Base-by-base conservation (phyloP, 1,140 invertebrate species). In the Apis dorsata region DNA sequence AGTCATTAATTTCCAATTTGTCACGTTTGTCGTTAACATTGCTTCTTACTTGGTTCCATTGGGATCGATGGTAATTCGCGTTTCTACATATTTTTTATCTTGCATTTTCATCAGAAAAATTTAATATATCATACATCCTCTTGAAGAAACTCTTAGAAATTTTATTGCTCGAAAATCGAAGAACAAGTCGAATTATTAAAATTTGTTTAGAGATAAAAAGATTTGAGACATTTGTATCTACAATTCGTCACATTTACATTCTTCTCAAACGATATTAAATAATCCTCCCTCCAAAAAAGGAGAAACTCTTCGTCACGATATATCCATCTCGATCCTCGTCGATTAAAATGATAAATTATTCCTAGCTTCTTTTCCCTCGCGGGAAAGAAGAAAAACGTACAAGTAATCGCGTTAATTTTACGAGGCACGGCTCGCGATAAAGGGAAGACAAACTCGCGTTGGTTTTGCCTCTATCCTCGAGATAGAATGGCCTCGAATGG, bases 271-370 rank as follows among this genome's bases (percentile, higher is more conserved):
- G 71, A 76, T 84, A 66, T 57, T 74, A 70, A 79, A 71, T 24
- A 34, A 55, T 44, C 34, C 5, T 5, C 0, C 34, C 34, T 44
- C 34, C 34, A 34, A 71, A 80, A 73, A 68, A 73, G 74, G 17
- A 17, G 24, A 11, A 49, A 73, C 9, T 44, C 55, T 80, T 84
- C 77, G 72, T 84, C 85, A 57, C 12, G 53, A 53, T 77, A 63
- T 86, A 85, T 84, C 74, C 66, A 83, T 83, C 75, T 71, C 49
- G 79, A 76, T 86, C 70, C 75, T 55, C 12, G 76, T 72, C 68
- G 74, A 83, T 87, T 77, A 72, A 44, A 86, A 75, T 76, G 72
- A 87, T 73, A 82, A 82, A 83, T 83, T 83, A 83, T 83, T 83
- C 59, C n/a, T 9, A 11, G 72, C 21, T 49, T 74, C 72, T 74